These are phyloP conservation scores for Spongilla lacustris DNA, from an alignment of 37 sponge, comb jelly and placozoan genomes.

Conservation along the genomic window DNA sequence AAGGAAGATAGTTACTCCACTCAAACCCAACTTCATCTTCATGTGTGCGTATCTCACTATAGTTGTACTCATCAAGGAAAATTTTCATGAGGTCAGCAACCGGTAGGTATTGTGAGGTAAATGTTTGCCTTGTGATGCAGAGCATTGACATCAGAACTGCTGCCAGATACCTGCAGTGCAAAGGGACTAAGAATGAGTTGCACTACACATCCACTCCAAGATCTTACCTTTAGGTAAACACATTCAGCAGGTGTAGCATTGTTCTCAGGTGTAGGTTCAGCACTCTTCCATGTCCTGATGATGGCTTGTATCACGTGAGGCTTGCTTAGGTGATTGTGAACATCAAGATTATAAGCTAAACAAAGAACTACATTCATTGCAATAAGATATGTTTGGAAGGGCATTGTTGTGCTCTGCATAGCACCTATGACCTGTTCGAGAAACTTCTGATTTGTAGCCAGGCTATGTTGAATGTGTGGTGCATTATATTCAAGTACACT, in stretches of 20 bases:
- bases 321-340: conserved; percentile 21
- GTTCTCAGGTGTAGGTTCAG: neutral
- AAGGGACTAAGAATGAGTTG: neutral
- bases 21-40: too few species aligned
- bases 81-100: too few species aligned
- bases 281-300: conserved; percentile 1
- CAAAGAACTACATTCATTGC: conserved; percentile 2
- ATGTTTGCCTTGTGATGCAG: too few species aligned
- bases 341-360: conserved; percentile 28
- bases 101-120: too few species aligned
- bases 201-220: neutral
- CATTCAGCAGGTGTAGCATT: neutral
- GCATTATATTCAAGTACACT: neutral
- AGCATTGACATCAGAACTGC: too few species aligned
- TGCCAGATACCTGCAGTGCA: too few species aligned
- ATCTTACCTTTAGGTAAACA: neutral
- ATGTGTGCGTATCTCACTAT: too few species aligned
- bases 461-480: conserved; percentile 38
- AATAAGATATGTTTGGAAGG: conserved; percentile 27
- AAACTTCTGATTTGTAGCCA: conserved; percentile 31
- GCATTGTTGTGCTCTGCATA: conserved; percentile 23
- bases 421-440: conserved; percentile 25
- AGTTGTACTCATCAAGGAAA: too few species aligned
- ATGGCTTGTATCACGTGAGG: conserved; percentile 12
- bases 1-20: too few species aligned